phyloP scores from a whole-genome alignment of 30 jellyfish, hydroid and myxozoan genomes.

The Nemopilema nomurai region DNA sequence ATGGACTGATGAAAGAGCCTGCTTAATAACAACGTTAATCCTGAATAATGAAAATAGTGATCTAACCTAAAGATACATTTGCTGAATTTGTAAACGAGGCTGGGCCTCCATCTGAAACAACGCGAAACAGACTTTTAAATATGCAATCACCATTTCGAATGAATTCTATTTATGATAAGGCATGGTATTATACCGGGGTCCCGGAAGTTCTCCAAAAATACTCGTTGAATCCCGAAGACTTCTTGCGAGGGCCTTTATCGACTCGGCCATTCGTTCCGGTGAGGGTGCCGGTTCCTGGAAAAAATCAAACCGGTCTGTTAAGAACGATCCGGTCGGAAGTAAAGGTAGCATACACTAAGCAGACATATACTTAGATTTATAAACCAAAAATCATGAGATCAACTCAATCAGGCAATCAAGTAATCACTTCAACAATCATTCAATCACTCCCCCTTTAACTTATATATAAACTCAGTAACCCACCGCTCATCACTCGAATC shows the following conservation, averaged over 20 bases:
- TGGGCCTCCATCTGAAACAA: neutral
- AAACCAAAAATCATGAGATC: no score
- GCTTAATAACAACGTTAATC: neutral
- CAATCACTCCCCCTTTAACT: no score
- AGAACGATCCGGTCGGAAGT: neutral
- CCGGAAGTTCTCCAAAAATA: slow-evolving; percentile 93
- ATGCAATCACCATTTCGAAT: neutral
- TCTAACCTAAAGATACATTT: neutral
- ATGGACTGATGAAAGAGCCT: neutral
- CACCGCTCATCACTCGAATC: no score
- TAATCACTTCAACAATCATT: no score
- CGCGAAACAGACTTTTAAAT: neutral
- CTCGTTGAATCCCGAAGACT: slow-evolving; percentile 93
- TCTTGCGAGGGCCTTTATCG: slow-evolving; percentile 92
- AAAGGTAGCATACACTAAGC: no score
- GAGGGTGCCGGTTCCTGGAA: slow-evolving; percentile 85
- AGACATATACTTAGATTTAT: no score
- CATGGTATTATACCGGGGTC: slow-evolving; percentile 85
- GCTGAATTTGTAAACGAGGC: neutral
- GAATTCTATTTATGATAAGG: slow-evolving; percentile 25
- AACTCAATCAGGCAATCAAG: no score
- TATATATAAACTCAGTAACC: no score
- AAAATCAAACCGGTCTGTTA: neutral
- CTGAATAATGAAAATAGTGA: neutral
- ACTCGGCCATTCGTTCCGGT: slow-evolving; percentile 92